These are phyloP conservation scores for Drosophila sucinea DNA, from an alignment of 1,140 invertebrate species.

Conservation along the genomic window DNA sequence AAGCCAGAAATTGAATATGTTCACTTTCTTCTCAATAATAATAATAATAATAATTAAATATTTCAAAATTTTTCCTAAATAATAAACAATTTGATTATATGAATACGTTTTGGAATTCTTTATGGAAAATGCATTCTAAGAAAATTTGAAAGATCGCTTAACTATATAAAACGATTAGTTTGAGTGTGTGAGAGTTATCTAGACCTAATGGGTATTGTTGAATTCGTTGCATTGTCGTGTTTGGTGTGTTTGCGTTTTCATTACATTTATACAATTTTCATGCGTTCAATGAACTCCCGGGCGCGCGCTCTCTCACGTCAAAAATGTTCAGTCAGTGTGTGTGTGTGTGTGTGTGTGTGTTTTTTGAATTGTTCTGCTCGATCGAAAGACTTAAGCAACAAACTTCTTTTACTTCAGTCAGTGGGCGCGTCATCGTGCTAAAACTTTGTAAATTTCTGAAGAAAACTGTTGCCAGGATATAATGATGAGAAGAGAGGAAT, in stretches of 20 bases:
- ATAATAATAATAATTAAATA: too few relatives aligned
- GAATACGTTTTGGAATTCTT: too few relatives aligned
- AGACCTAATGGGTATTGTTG: neutral
- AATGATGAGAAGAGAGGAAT: neutral
- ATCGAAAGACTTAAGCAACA: constrained; percentile 64
- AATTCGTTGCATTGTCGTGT: neutral
- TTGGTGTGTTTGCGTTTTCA: neutral
- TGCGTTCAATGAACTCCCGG: constrained; percentile 14
- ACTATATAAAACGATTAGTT: too few relatives aligned
- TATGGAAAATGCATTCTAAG: too few relatives aligned
- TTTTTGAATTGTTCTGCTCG: neutral
- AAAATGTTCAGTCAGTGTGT: neutral
- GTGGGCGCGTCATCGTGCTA: constrained; percentile 11
- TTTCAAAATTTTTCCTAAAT: too few relatives aligned
- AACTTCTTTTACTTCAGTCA: constrained; percentile 52
- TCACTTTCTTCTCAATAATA: too few relatives aligned
- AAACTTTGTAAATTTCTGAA: constrained; percentile 8
- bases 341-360: neutral
- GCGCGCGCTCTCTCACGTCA: neutral
- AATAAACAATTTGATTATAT: too few relatives aligned
- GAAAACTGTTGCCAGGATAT: neutral
- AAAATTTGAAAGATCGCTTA: too few relatives aligned
- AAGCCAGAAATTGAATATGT: too few relatives aligned
- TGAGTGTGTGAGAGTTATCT: too few relatives aligned
- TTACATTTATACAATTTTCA: constrained; percentile 13